Evolutionary conservation across 2,888 invertebrate genomes (phyloP).

Genomic region (Malthinus flaveolus): DNA sequence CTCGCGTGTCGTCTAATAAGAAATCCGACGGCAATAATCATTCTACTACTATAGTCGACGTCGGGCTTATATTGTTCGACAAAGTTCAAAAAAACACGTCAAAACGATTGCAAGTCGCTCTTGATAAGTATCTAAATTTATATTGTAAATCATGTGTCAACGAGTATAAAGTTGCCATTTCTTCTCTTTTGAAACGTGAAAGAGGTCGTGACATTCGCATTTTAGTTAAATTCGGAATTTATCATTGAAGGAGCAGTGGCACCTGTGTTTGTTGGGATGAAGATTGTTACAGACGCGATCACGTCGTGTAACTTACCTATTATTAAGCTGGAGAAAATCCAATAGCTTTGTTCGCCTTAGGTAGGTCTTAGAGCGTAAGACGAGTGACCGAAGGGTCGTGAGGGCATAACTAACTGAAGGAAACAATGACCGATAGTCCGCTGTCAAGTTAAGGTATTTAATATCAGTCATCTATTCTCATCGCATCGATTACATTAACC

Average conservation of each 20-base stretch:
- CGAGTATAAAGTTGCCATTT: slow-evolving; percentile 7
- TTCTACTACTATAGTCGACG: slow-evolving; percentile 36
- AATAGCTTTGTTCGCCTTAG: slow-evolving; percentile 15
- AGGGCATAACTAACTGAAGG: slow-evolving; percentile 20
- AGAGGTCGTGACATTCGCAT: slow-evolving; percentile 21
- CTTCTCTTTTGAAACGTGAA: not conserved
- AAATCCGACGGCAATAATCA: slow-evolving; percentile 49
- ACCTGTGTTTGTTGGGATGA: slow-evolving; percentile 37
- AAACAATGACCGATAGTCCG: slow-evolving; percentile 42
- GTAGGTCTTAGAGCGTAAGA: slow-evolving; percentile 14
- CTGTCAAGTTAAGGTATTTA: slow-evolving; percentile 43
- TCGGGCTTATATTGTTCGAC: slow-evolving; percentile 45
- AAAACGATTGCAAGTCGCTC: slow-evolving; percentile 34
- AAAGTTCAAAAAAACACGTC: slow-evolving; percentile 45
- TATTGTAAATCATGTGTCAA: slow-evolving; percentile 17
- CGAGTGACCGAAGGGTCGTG: slow-evolving; percentile 30
- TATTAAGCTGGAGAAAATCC: slow-evolving; percentile 20
- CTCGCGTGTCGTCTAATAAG: slow-evolving; percentile 49
- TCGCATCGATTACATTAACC: slow-evolving; percentile 39
- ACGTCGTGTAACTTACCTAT: slow-evolving; percentile 20
- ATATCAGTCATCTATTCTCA: slow-evolving; percentile 45
- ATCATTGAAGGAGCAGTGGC: slow-evolving; percentile 24
- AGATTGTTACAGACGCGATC: slow-evolving; percentile 31
- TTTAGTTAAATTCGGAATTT: slow-evolving; percentile 29
- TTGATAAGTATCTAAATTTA: slow-evolving; percentile 25